Percentiles rank a stretch among this genome's conserved stretches.
Conservation (phyloP, 2,113 vertebrate species). For the Hippoglossus stenolepis region DNA sequence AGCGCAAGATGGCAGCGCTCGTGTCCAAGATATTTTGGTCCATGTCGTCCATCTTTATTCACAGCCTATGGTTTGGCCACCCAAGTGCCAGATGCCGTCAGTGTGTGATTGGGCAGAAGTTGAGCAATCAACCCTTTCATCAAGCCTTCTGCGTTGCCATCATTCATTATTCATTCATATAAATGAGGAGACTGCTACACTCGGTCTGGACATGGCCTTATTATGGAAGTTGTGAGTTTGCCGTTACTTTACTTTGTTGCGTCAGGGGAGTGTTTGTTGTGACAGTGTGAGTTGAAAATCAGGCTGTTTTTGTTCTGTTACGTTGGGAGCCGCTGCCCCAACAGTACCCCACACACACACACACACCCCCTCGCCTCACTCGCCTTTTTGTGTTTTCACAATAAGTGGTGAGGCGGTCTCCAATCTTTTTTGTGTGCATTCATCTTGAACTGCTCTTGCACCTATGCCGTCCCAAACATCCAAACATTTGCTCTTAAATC, state of each 20-base stretch:
- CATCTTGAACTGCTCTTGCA: constrained; percentile 39
- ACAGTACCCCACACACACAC: neutral
- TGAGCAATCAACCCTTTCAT: neutral
- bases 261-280: constrained; percentile 5
- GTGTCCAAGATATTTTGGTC: neutral
- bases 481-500: constrained; percentile 60
- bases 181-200: neutral
- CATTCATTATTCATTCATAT: constrained; percentile 1
- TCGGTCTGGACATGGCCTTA: neutral
- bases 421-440: constrained; percentile 23
- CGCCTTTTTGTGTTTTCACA: constrained; percentile 19
- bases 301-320: constrained; percentile 6
- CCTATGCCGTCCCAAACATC: constrained; percentile 46
- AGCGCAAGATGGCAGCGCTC: neutral
- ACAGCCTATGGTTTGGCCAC: neutral
- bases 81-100: neutral
- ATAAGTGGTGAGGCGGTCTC: constrained; percentile 27
- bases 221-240: neutral
- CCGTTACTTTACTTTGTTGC: neutral
- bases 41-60: neutral
- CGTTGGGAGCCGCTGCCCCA: constrained; percentile 8
- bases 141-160: neutral
- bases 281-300: constrained; percentile 21
- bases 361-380: neutral
- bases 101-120: neutral